Evolutionary conservation across 2,888 invertebrate genomes (phyloP), one percentile per base, ranked within the genome.

Genomic region (Tinea semifulvella): DNA sequence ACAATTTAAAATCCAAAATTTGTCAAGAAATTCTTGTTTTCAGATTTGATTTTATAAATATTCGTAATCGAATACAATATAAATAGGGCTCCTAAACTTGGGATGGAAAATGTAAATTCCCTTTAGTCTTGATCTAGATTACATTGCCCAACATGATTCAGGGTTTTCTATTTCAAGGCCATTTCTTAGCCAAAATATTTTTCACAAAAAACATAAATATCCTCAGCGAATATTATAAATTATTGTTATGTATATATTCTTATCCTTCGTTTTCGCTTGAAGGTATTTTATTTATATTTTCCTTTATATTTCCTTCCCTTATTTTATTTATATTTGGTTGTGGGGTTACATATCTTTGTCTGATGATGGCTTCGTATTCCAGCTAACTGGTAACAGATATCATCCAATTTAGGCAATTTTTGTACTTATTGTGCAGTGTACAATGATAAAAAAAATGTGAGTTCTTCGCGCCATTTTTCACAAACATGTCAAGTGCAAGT

Each of bases 31-130:
- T n/a, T n/a, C n/a, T n/a, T n/a, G n/a, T n/a, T n/a, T n/a, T n/a
- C n/a, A n/a, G n/a, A n/a, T n/a, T n/a, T n/a, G n/a, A n/a, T n/a
- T n/a, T n/a, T n/a, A n/a, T n/a, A n/a, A n/a, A n/a, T n/a, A n/a
- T 31, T 31, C 7, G 31, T 14, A 14, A 31, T 31, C n/a, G 13
- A 14, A 14, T 31, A 2, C 7, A 13, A 31, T 14, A 13, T 14
- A 14, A 31, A 31, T 31, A 31, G 2, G 31, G 7, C 6, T 6
- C 11, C 7, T 14, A 13, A 38, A 38, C 18, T 17, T 38, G 16
- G 17, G 38, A 18, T 19, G 18, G 38, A 38, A 38, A 19, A 38
- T 38, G 38, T 38, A 38, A 38, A 38, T 38, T 38, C 38, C 38
- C 38, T 38, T 38, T 18, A 38, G 38, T 38, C 18, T 38, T 19